Base-by-base conservation (phyloP, 2,888 invertebrate genomes). In the Agriopis leucophaearia region DNA sequence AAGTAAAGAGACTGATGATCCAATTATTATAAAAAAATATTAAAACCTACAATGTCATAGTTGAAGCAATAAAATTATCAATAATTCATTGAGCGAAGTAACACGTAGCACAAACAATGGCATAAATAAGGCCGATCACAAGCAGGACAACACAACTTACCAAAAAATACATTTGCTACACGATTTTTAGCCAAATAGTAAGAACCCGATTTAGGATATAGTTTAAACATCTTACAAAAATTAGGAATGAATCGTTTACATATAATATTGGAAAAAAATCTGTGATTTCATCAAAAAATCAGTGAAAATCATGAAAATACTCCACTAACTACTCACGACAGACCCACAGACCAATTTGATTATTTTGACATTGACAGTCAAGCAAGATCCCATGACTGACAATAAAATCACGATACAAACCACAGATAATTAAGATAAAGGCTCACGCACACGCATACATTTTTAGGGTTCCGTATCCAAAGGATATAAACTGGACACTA, bases 201-300 rank as follows among this genome's bases (percentile, higher is more conserved):
- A 16, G 62, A 57, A 56, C 66, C 63, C 8, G 70, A 55, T 65
- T 69, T 76, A 12, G 63, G 61, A 66, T 68, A 71, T 40, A 74
- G 55, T 72, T 71, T 76, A 36, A 61, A 73, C 75, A 76, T 76
- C 35, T 68, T 74, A 52, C 18, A 12, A 48, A 38, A 40, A 51
- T 40, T 50, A 16, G 45, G 15, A 48, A 48, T 52, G 18, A 60
- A 52, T 50, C 38, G 40, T 50, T 27, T 48, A 48, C 48, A 47
- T 18, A 8, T 15, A n/a, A 38, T 38, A 15, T n/a, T n/a, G n/a
- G n/a, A 45, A 45, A 10, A 15, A 8, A 15, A 15, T 8, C 2
- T 6, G 15, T 54, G 54, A 54, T 52, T 38, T 38, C 36, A 54
- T 38, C 54, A 38, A 4, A n/a, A n/a, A n/a, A n/a, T n/a, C n/a